A percentile compares a stretch with the other conserved stretches of the same genome.
These are phyloP conservation scores for Macrotus californicus DNA, from an alignment of 2,113 vertebrate genomes.

Conservation along the genomic window DNA sequence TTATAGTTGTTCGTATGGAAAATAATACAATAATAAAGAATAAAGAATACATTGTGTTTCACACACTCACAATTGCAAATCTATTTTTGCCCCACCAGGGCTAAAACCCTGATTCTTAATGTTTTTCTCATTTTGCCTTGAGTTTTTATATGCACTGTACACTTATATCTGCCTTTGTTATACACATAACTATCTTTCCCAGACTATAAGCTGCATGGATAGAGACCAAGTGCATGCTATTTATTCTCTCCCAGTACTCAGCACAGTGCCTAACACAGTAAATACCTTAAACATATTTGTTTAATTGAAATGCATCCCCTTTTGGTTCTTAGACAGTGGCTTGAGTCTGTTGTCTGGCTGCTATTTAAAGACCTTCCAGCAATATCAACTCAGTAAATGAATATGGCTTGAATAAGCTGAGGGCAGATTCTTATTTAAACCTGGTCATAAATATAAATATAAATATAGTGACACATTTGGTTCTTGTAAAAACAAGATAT, in stretches of 20 bases:
- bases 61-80: neutral
- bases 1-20: neutral
- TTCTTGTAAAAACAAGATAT: constrained; percentile 52
- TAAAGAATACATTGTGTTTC: neutral
- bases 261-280: neutral
- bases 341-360: constrained; percentile 21
- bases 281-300: constrained; percentile 35
- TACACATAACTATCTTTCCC: neutral
- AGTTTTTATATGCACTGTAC: neutral
- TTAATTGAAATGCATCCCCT: constrained; percentile 24
- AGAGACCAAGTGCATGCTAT: neutral
- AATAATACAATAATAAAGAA: neutral
- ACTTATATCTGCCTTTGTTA: neutral
- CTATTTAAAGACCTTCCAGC: constrained; percentile 50
- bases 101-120: neutral
- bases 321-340: constrained; percentile 37
- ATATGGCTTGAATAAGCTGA: constrained; percentile 12
- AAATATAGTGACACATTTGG: constrained; percentile 52
- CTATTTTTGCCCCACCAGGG: neutral
- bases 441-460: constrained; percentile 41
- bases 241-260: neutral
- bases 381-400: constrained; percentile 6
- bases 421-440: constrained; percentile 35
- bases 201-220: neutral
- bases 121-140: neutral